Conservation (phyloP, 1,140 invertebrate genomes). For the Brachionus koreanus region DNA sequence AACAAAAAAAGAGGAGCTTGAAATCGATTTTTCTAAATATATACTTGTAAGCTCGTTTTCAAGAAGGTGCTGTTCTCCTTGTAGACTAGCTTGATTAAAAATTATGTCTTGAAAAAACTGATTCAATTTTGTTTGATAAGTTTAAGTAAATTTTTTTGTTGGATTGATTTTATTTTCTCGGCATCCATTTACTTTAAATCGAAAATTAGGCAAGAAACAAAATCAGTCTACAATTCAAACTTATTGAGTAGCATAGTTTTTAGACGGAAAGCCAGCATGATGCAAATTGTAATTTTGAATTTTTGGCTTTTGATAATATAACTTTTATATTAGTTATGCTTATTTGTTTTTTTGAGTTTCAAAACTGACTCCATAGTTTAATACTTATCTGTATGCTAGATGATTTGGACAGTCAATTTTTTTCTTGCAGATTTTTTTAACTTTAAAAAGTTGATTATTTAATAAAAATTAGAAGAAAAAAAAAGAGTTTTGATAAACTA, state of each 20-base stretch:
- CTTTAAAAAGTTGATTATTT: too few species aligned
- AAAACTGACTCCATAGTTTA: not conserved
- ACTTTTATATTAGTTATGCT: not conserved
- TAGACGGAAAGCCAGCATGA: not conserved
- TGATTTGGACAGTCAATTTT: too few species aligned
- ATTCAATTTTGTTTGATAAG: not conserved
- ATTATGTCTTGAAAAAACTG: constrained; percentile 1
- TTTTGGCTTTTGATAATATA: not conserved
- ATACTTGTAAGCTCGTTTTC: not conserved
- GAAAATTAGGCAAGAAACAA: not conserved
- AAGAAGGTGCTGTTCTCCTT: not conserved
- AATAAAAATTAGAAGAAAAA: not conserved
- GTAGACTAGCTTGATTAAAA: not conserved
- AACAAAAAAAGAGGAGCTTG: not conserved
- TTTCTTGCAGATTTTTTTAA: too few species aligned
- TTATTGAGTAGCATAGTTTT: not conserved
- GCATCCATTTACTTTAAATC: not conserved
- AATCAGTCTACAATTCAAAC: not conserved
- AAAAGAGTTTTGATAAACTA: not conserved
- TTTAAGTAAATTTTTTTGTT: not conserved
- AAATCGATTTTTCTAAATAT: constrained; percentile 2
- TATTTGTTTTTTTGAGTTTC: not conserved
- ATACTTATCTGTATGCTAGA: too few species aligned
- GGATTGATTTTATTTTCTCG: not conserved
- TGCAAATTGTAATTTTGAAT: not conserved